Base-by-base conservation (phyloP, 1,140 invertebrate species). In the Drosophila pectinifera region DNA sequence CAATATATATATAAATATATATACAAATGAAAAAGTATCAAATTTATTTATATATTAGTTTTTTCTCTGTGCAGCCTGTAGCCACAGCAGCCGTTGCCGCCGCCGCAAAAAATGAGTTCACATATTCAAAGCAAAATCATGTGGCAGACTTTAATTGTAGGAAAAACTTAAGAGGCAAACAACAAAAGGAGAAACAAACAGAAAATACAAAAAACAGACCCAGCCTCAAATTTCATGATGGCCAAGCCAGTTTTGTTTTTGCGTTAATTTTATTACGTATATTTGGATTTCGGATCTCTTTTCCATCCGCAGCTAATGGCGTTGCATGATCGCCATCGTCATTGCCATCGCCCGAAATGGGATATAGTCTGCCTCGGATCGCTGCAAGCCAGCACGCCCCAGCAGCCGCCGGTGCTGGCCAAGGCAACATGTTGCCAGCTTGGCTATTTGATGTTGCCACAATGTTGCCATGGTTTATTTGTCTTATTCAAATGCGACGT, bases 401-500 rank as follows among this genome's bases (percentile, higher is more conserved):
- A 53, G 49, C 49, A 65, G 39, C 20, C 20, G 28, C 28, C 8
- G 3, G 28, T 10, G 28, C 28, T 31, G 28, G n/a, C 46, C 26
- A 22, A 22, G 45, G 73, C 73, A 75, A 65, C 70, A 74, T 75
- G 73, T 74, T 75, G 72, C 72, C 62, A 39, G 24, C 58, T 28
- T 16, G 8, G 41, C 53, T 24, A 22, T 20, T 20, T 11, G 43
- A 64, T 38, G 65, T 49, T 83, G 64, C 48, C 64, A 58, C 73
- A 53, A 34, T 73, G 57, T 34, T 68, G 63, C 41, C 58, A 24
- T 68, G 51, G 13, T 34, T 56, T 26, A 51, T 36, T 68, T 76
- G 57, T 65, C 59, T 73, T 61, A 86, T 88, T 88, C 75, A 80
- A 88, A 89, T 84, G 72, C 84, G 59, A 90, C 78, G 84, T 89